Evolutionary conservation across 2,113 vertebrate species (phyloP).

Genomic region (Promerops cafer): DNA sequence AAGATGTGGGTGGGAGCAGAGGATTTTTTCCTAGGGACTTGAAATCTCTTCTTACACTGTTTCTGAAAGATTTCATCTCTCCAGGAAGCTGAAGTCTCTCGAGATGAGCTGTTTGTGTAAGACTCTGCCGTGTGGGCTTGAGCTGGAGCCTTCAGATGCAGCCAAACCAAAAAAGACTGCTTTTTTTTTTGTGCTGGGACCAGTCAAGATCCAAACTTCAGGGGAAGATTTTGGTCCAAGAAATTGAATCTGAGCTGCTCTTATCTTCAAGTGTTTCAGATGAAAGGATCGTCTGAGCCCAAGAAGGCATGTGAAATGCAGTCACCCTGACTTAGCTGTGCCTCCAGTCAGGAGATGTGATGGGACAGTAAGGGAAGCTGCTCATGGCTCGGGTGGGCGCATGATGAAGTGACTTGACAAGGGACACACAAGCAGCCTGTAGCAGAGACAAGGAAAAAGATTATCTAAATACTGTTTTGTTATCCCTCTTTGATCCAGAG

Average conservation of each 20-base stretch:
- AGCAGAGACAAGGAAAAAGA: not conserved
- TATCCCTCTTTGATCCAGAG: not conserved
- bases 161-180: not conserved
- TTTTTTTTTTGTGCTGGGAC: not conserved
- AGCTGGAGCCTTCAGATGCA: not conserved
- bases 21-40: constrained; percentile 18
- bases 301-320: not conserved
- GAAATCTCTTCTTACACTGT: constrained; percentile 2
- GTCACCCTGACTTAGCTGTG: not conserved
- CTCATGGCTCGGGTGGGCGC: accelerated
- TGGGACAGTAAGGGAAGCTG: not conserved
- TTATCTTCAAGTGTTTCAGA: constrained; percentile 33
- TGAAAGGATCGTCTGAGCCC: not conserved
- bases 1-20: constrained; percentile 5
- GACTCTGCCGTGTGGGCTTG: not conserved
- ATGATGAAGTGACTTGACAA: constrained; percentile 15
- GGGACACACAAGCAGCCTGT: not conserved
- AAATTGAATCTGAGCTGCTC: not conserved
- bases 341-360: not conserved
- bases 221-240: not conserved
- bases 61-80: constrained; percentile 58
- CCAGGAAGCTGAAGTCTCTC: constrained; percentile 10
- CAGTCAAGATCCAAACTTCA: not conserved
- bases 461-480: not conserved
- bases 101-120: constrained; percentile 40